These are phyloP conservation scores for Caranx ignobilis DNA, from an alignment of 2,113 vertebrate species.

Conservation along the genomic window DNA sequence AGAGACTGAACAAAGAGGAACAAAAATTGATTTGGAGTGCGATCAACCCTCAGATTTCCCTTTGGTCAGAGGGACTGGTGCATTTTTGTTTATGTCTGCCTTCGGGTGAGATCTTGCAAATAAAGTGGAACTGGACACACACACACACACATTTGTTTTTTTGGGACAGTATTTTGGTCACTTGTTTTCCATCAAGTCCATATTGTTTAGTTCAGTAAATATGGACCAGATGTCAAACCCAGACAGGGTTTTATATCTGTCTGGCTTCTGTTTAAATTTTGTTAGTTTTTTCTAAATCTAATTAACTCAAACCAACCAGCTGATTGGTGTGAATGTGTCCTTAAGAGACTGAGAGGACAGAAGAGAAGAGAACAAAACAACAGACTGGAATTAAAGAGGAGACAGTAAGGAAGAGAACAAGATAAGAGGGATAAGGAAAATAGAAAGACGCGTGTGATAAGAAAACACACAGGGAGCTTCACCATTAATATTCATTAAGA, in stretches of 20 bases:
- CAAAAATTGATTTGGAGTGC: background rate
- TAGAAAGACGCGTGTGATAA: constrained; percentile 42
- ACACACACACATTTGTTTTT: background rate
- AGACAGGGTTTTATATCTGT: background rate
- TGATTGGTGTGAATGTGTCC: background rate
- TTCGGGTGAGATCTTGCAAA: background rate
- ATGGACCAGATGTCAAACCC: constrained; percentile 1
- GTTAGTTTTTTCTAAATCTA: background rate
- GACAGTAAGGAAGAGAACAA: background rate
- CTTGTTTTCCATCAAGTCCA: background rate
- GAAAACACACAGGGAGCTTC: constrained; percentile 6
- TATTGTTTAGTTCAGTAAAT: background rate
- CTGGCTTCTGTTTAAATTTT: background rate
- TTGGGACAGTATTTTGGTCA: background rate
- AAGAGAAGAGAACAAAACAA: background rate
- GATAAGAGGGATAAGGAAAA: constrained; percentile 27
- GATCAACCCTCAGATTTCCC: background rate
- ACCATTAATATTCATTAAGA: constrained; percentile 25
- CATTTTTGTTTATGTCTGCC: background rate
- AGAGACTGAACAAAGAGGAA: background rate
- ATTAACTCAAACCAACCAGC: background rate
- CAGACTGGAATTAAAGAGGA: constrained; percentile 2
- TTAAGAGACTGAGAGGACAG: background rate
- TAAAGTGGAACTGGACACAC: background rate
- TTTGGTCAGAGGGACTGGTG: background rate